Percentiles rank a stretch among this genome's conserved stretches.
phyloP scores from a whole-genome alignment of 2,113 vertebrate genomes.

The Euleptes europaea region DNA sequence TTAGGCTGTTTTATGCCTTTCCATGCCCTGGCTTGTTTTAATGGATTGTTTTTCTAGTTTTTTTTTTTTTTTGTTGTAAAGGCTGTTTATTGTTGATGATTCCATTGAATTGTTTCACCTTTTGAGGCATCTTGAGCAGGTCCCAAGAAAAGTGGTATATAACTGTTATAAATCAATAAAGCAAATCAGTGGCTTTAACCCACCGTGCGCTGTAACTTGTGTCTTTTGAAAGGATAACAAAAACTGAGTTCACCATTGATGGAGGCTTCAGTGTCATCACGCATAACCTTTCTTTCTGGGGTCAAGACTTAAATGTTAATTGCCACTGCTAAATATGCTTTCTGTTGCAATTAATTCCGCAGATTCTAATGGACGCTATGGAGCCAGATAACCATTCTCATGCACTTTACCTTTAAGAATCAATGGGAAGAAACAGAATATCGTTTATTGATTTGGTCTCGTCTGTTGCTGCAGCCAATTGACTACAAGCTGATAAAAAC shows the following conservation, averaged over 20 bases:
- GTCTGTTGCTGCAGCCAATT: conserved; percentile 61
- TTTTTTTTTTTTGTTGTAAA: too few species aligned
- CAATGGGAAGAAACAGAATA: conserved; percentile 70
- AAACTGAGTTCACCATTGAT: fast-evolving
- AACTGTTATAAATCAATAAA: too few species aligned
- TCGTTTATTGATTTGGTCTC: conserved; percentile 76
- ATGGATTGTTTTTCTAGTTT: too few species aligned
- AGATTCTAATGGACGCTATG: conserved; percentile 39
- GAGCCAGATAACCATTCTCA: conserved; percentile 41
- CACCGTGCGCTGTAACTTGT: neutral
- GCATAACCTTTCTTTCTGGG: neutral
- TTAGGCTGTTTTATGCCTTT: neutral
- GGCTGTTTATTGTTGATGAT: too few species aligned
- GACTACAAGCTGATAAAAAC: conserved; percentile 74
- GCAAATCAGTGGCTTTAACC: neutral
- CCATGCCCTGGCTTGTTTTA: too few species aligned
- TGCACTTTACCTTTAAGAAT: conserved; percentile 59
- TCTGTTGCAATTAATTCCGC: conserved; percentile 11
- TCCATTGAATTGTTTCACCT: too few species aligned
- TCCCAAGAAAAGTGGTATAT: too few species aligned
- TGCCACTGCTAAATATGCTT: neutral
- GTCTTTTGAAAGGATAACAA: neutral
- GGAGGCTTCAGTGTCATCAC: neutral
- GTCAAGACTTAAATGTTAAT: conserved; percentile 20
- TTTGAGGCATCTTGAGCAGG: too few species aligned